Evolutionary conservation across 1,140 invertebrate species (phyloP).

Genomic region (Scaptomyza graminum): DNA sequence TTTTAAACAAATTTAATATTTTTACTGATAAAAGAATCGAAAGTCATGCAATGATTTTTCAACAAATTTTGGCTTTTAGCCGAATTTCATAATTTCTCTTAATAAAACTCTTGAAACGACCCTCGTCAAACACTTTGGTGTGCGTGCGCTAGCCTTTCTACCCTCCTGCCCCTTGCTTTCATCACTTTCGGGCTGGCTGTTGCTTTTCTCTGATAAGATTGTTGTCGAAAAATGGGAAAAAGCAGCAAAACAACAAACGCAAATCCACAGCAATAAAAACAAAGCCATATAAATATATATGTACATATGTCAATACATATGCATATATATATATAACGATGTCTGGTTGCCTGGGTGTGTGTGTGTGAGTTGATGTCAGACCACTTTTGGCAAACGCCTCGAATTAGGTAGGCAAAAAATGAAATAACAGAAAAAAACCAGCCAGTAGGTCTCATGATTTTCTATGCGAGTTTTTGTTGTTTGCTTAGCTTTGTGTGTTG

Average conservation of each 20-base stretch:
- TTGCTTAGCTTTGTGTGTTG: constrained; percentile 37
- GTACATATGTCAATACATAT: neutral
- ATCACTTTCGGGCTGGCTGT: constrained; percentile 13
- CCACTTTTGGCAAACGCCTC: constrained; percentile 52
- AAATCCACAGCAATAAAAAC: constrained; percentile 34
- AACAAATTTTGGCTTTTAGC: no score
- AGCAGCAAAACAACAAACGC: constrained; percentile 31
- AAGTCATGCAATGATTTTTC: constrained; percentile 15
- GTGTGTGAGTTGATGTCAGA: constrained; percentile 39
- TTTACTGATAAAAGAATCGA: constrained; percentile 22
- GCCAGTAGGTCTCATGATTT: constrained; percentile 47
- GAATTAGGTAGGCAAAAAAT: constrained; percentile 20
- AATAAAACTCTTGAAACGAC: constrained; percentile 23
- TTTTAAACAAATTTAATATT: neutral
- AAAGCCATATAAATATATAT: constrained; percentile 49
- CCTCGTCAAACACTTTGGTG: constrained; percentile 5
- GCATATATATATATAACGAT: neutral
- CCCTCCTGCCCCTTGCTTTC: neutral
- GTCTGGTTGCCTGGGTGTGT: constrained; percentile 44
- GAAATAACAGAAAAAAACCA: constrained; percentile 7
- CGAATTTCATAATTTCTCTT: constrained; percentile 19
- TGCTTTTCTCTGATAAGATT: constrained; percentile 65
- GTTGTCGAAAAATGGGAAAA: constrained; percentile 44
- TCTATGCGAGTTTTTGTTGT: constrained; percentile 38
- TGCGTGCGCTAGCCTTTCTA: neutral